Base-by-base conservation (phyloP, 2,888 invertebrate species). In the Zaprionus bogoriensis region DNA sequence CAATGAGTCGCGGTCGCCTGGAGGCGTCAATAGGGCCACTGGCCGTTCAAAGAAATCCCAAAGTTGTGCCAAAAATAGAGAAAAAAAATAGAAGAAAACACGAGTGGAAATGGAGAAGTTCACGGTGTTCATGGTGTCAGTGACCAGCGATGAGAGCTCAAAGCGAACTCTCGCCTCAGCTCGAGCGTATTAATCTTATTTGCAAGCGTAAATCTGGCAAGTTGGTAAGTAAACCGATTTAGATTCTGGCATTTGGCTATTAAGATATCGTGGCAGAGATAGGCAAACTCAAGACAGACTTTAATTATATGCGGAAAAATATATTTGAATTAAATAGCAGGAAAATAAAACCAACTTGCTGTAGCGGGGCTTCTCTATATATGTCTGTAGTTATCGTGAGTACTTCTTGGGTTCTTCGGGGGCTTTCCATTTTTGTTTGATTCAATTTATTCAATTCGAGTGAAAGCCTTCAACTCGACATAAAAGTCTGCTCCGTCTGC, bases 1-100 rank as follows among this genome's bases (percentile, higher is more conserved):
- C 85, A 83, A 82, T 85, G 79, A 82, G 67, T 69, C 74, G 78
- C 72, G 68, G 69, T 71, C 59, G 51, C 65, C n/a, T 59, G 70
- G 48, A 64, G 71, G 75, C 70, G 75, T 72, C 71, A 69, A 72
- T 72, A 48, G 71, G 64, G 59, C 58, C 67, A 63, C 62, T 74
- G 72, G 58, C 71, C 71, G 41, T 38, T n/a, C 52, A 48, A 58
- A 51, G 48, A 1, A 47, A 47, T 57, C 75, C 61, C 54, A 58
- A 71, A 75, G 48, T 62, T 57, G 22, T 52, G 73, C 73, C 65
- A 73, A 73, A 39, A 54, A 22, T 27, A 45, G 20, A 38, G n/a
- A n/a, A 14, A 12, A 28, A 36, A 57, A 22, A 27, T 10, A 55
- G 42, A 27, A 4, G 7, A 14, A 5, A 42, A 19, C 32, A 46